Evolutionary conservation across 2,888 invertebrate species (phyloP).

Genomic region (Drosophila cracens): DNA sequence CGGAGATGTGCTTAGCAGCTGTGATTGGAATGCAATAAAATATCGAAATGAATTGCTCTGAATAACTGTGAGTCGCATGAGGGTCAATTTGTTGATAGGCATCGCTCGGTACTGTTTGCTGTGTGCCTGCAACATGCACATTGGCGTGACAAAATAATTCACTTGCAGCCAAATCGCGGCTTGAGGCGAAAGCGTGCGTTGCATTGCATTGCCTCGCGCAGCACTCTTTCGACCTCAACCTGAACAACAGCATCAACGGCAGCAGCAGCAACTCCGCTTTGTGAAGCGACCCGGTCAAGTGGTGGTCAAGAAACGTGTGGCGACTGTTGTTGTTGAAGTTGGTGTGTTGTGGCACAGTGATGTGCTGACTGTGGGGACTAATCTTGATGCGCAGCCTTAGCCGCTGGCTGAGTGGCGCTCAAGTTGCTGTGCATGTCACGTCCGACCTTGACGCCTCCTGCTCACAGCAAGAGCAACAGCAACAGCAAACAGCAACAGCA

Average conservation of each 20-base stretch:
- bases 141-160: slow-evolving; percentile 62
- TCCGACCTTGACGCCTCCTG: slow-evolving; percentile 66
- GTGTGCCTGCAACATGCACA: slow-evolving; percentile 64
- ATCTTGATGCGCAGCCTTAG: slow-evolving; percentile 47
- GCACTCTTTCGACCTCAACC: slow-evolving; percentile 10
- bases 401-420: slow-evolving; percentile 57
- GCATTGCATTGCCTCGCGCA: slow-evolving; percentile 1
- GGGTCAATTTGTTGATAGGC: slow-evolving; percentile 68
- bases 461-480: slow-evolving; percentile 33
- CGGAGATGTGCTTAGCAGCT: not conserved
- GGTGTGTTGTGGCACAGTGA: slow-evolving; percentile 21
- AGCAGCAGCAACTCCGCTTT: not conserved
- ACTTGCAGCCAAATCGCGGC: slow-evolving; percentile 38
- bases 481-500: not conserved
- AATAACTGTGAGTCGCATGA: slow-evolving; percentile 44
- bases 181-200: slow-evolving; percentile 31
- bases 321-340: slow-evolving; percentile 31
- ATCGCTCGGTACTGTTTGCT: slow-evolving; percentile 27
- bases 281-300: slow-evolving; percentile 42
- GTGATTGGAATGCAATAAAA: slow-evolving; percentile 31
- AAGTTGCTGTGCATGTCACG: slow-evolving; percentile 69
- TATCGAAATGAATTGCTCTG: slow-evolving; percentile 50
- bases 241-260: slow-evolving; percentile 1
- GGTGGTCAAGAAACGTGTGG: slow-evolving; percentile 36
- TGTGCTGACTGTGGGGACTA: slow-evolving; percentile 16